A percentile compares a stretch with the other conserved stretches of the same genome.
These are phyloP conservation scores for Pampus argenteus DNA, from an alignment of 2,797 vertebrate species.

Conservation along the genomic window DNA sequence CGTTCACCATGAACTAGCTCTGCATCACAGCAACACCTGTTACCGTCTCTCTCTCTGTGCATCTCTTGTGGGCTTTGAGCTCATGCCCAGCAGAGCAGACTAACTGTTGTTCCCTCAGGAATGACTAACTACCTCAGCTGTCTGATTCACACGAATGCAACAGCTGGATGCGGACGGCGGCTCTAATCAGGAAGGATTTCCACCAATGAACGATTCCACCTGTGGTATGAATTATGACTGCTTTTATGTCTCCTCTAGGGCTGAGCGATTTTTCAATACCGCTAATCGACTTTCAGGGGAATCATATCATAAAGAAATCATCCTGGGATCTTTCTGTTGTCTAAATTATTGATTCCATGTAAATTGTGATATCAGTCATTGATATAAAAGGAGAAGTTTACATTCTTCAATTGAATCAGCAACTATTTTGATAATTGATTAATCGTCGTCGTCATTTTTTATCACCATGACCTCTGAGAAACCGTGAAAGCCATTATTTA, in stretches of 20 bases:
- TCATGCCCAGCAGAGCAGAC: conserved; percentile 62
- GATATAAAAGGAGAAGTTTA: too few relatives aligned
- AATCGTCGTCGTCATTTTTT: too few relatives aligned
- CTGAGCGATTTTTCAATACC: background rate
- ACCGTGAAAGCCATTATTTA: too few relatives aligned
- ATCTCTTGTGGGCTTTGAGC: conserved; percentile 59
- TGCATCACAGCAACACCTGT: conserved; percentile 75
- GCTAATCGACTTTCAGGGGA: background rate
- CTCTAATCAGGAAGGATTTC: conserved; percentile 70
- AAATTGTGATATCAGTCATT: background rate
- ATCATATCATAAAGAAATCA: background rate
- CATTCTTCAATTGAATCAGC: background rate
- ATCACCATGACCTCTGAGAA: too few relatives aligned
- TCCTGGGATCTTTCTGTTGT: background rate
- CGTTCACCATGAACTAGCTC: conserved; percentile 54
- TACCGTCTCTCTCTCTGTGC: conserved; percentile 49
- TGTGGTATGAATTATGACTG: conserved; percentile 42
- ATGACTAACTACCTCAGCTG: conserved; percentile 74
- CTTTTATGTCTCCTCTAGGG: conserved; percentile 7
- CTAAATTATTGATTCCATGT: background rate
- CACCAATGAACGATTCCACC: conserved; percentile 53
- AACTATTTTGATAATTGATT: too few relatives aligned
- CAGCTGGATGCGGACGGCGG: conserved; percentile 69
- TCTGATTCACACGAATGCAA: conserved; percentile 60
- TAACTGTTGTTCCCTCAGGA: conserved; percentile 68